These are phyloP conservation scores for Zonitis immaculata DNA, from an alignment of 2,888 invertebrate genomes.

Conservation along the genomic window DNA sequence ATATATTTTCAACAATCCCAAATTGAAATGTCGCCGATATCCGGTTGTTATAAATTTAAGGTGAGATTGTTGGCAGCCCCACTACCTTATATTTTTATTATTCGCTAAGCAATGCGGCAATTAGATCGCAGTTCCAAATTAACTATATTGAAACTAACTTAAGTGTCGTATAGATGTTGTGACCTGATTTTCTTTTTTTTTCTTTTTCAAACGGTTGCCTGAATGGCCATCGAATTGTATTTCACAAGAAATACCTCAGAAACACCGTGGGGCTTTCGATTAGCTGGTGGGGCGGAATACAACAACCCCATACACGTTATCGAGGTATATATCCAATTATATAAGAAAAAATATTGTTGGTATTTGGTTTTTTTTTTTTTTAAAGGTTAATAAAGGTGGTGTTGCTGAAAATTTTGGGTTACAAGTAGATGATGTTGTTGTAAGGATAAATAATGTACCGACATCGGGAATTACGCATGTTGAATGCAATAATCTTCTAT, in stretches of 20 bases:
- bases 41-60: slow-evolving; percentile 13
- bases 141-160: slow-evolving; percentile 6
- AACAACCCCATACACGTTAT: slow-evolving; percentile 69
- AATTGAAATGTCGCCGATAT: neutral
- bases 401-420: slow-evolving; percentile 80
- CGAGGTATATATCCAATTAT: slow-evolving; percentile 53
- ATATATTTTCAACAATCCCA: neutral
- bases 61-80: slow-evolving; percentile 24
- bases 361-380: slow-evolving; percentile 15
- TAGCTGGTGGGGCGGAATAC: slow-evolving; percentile 70
- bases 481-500: slow-evolving; percentile 70
- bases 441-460: slow-evolving; percentile 67
- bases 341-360: neutral
- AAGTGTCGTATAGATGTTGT: slow-evolving; percentile 17
- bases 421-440: slow-evolving; percentile 77
- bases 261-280: slow-evolving; percentile 72
- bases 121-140: slow-evolving; percentile 22
- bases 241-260: slow-evolving; percentile 56
- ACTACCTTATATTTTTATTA: slow-evolving; percentile 25
- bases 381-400: slow-evolving; percentile 73
- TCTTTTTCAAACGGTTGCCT: neutral
- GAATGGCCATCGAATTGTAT: slow-evolving; percentile 67
- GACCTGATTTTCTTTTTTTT: slow-evolving; percentile 6
- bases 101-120: slow-evolving; percentile 27
- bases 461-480: slow-evolving; percentile 69